These are phyloP conservation scores for Diachasma alloeum DNA, from an alignment of 1,140 invertebrate species.

Conservation along the genomic window DNA sequence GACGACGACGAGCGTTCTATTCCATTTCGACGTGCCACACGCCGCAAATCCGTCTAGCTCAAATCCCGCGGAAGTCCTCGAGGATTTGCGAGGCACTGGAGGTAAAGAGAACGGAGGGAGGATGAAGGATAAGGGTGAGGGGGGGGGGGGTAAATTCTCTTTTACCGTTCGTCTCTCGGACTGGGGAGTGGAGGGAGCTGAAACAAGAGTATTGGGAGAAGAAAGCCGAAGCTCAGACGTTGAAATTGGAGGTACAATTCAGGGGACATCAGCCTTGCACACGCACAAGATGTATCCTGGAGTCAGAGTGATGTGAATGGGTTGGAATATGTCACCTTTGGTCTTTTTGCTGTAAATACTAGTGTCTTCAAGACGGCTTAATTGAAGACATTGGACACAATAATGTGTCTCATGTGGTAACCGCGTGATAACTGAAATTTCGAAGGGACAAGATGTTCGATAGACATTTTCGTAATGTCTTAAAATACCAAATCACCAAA, in stretches of 20 bases:
- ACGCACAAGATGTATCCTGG: neutral
- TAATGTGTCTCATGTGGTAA: too few relatives aligned
- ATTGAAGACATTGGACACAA: too few relatives aligned
- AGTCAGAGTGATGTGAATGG: too few relatives aligned
- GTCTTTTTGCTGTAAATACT: too few relatives aligned
- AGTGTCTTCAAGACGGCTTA: too few relatives aligned
- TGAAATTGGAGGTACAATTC: neutral
- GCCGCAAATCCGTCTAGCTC: constrained; percentile 25
- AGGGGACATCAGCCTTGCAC: neutral
- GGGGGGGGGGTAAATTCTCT: neutral
- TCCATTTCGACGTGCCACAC: constrained; percentile 18
- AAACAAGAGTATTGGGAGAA: neutral
- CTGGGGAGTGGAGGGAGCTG: neutral
- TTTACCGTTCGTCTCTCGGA: neutral
- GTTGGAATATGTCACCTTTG: too few relatives aligned
- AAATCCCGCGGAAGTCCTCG: constrained; percentile 8
- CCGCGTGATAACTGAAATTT: too few relatives aligned
- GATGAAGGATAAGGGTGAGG: neutral
- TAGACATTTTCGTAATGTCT: too few relatives aligned
- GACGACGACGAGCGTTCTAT: neutral
- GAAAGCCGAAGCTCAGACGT: constrained; percentile 2
- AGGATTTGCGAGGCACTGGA: constrained; percentile 1
- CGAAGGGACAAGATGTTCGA: too few relatives aligned
- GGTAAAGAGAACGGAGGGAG: neutral
- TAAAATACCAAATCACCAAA: too few relatives aligned